Conservation (phyloP, 2,888 invertebrate genomes). For the Eledona agricola region DNA sequence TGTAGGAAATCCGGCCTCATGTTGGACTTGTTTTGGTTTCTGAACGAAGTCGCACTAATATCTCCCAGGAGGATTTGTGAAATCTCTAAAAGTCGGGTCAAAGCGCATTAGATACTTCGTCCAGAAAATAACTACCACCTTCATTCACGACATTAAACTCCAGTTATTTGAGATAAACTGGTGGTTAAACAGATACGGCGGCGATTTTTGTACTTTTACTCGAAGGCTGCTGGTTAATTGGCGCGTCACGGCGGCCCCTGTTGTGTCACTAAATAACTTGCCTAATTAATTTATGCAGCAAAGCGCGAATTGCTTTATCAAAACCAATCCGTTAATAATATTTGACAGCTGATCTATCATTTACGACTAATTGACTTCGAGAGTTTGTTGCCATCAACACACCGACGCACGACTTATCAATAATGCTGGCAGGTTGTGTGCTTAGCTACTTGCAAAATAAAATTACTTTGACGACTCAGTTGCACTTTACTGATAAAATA, state of each 20-base stretch:
- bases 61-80: constrained; percentile 51
- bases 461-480: too few relatives aligned
- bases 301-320: constrained; percentile 52
- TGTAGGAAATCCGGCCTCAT: constrained; percentile 28
- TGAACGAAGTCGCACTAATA: constrained; percentile 52
- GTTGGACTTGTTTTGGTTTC: constrained; percentile 49
- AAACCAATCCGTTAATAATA: constrained; percentile 57
- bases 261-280: constrained; percentile 37
- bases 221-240: constrained; percentile 20
- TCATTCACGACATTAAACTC: constrained; percentile 42
- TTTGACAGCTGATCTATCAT: constrained; percentile 58
- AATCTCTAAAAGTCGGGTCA: constrained; percentile 43
- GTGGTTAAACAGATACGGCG: constrained; percentile 40
- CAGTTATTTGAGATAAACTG: constrained; percentile 42
- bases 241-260: constrained; percentile 16
- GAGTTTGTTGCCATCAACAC: constrained; percentile 43
- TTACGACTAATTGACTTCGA: constrained; percentile 57
- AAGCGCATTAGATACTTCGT: constrained; percentile 49
- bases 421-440: too few relatives aligned
- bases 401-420: too few relatives aligned
- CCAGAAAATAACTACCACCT: constrained; percentile 41
- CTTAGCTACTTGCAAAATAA: too few relatives aligned
- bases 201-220: constrained; percentile 36
- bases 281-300: constrained; percentile 55
- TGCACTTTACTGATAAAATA: too few relatives aligned